Evolutionary conservation across 1,140 invertebrate species (phyloP), one percentile per base, ranked within the genome.

Genomic region (Prorops nasuta): DNA sequence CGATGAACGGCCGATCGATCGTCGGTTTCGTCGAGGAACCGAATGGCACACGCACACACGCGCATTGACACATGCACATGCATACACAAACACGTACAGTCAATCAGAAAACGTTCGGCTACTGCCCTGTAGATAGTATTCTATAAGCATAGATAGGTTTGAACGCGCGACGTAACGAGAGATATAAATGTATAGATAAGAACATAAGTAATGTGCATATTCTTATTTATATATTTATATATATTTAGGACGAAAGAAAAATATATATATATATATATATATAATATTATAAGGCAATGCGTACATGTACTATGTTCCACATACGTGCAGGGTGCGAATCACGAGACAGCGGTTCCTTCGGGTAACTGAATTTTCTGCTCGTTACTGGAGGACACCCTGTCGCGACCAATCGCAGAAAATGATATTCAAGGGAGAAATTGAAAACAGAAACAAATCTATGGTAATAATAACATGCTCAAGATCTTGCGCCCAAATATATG

Each of bases 41-140:
- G n/a, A n/a, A n/a, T n/a, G n/a, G 41, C 22, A 21, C 20, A 53
- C 10, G 42, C 22, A 43, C 40, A 21, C 38, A 19, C 15, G 36
- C 38, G 38, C 19, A 28, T 17, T 7, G 36, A 36, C 16, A 4
- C 34, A 49, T 40, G 34, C 36, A 42, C 39, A 49, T 36, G 22
- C 34, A 43, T 17, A 17, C 34, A 22, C 24, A 12, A 21, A 35
- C 20, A 21, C 44, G 51, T 42, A 24, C 44, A 53, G 55, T 66
- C 54, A 59, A 54, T 63, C 58, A 61, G 55, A 10, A 28, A 66
- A 55, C 56, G 49, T 65, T 64, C 67, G 67, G 46, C 58, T 69
- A 66, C 61, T 71, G 60, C 58, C 64, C 65, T 69, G 66, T 71
- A 71, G 60, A 67, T 66, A 60, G 59, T 59, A 60, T 59, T n/a